Conservation (phyloP, 2,113 vertebrate genomes). For the Artemisiospiza belli region DNA sequence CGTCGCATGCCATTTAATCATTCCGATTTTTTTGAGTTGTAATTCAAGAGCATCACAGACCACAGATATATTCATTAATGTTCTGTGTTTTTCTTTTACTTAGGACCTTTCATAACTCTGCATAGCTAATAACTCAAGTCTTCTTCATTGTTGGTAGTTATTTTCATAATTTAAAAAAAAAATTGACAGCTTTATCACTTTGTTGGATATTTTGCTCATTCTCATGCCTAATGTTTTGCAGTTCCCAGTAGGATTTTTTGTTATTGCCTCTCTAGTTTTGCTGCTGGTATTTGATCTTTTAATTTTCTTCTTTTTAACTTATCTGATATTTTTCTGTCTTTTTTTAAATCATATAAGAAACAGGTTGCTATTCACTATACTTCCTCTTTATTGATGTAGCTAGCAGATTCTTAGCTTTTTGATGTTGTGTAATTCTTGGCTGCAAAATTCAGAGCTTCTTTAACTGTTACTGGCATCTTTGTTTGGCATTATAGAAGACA, state of each 20-base stretch:
- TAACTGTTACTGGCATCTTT: constrained; percentile 20
- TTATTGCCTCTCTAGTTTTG: not conserved
- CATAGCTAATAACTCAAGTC: not conserved
- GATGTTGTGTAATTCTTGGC: not conserved
- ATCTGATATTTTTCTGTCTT: not conserved
- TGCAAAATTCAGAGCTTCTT: constrained; percentile 13
- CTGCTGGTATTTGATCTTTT: not conserved
- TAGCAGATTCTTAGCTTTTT: not conserved
- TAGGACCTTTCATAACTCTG: not conserved
- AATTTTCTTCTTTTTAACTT: not conserved
- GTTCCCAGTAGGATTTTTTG: not conserved
- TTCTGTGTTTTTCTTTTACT: constrained; percentile 3
- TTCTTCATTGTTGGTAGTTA: not conserved
- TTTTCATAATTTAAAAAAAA: not conserved
- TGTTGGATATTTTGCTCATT: constrained; percentile 20
- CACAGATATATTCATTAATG: not conserved
- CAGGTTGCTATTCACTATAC: not conserved
- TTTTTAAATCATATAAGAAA: not conserved
- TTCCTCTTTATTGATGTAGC: not conserved
- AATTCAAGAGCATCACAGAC: not conserved
- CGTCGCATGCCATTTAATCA: not conserved
- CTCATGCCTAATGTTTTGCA: not conserved
- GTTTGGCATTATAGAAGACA: constrained; percentile 30
- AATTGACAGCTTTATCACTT: not conserved
- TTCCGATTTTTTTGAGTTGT: not conserved